Conservation (phyloP, 1,140 invertebrate species). For the Zaprionus tsacasi region DNA sequence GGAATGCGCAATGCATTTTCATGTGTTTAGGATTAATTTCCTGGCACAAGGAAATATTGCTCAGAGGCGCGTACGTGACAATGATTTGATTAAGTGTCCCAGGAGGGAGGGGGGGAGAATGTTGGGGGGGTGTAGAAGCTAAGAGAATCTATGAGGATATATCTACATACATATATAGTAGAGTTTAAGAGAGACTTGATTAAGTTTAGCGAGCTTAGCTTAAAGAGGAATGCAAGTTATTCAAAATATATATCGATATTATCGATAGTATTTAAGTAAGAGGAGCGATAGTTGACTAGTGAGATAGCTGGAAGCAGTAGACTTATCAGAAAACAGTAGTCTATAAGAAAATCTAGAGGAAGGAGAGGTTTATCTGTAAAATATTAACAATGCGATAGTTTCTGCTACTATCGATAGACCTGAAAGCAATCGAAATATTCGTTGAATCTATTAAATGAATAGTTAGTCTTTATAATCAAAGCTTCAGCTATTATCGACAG, state of each 20-base stretch:
- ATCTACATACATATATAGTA: too few relatives aligned
- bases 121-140: too few relatives aligned
- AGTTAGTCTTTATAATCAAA: too few relatives aligned
- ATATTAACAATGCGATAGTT: not conserved
- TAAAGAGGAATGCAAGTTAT: not conserved
- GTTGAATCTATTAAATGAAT: too few relatives aligned
- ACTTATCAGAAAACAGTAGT: too few relatives aligned
- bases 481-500: not conserved
- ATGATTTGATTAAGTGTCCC: constrained; percentile 71
- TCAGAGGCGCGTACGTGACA: constrained; percentile 65
- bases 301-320: not conserved
- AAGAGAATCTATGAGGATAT: too few relatives aligned
- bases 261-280: not conserved
- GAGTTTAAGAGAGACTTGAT: not conserved
- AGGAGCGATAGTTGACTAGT: not conserved
- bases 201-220: not conserved
- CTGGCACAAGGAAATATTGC: constrained; percentile 66
- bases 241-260: not conserved
- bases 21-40: constrained; percentile 80
- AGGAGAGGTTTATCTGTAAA: not conserved
- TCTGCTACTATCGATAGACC: not conserved
- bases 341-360: fast-evolving
- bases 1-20: constrained; percentile 55
- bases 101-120: not conserved
- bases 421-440: too few relatives aligned